phyloP scores from a whole-genome alignment of 2,888 invertebrate species.

The Diogma glabrata region DNA sequence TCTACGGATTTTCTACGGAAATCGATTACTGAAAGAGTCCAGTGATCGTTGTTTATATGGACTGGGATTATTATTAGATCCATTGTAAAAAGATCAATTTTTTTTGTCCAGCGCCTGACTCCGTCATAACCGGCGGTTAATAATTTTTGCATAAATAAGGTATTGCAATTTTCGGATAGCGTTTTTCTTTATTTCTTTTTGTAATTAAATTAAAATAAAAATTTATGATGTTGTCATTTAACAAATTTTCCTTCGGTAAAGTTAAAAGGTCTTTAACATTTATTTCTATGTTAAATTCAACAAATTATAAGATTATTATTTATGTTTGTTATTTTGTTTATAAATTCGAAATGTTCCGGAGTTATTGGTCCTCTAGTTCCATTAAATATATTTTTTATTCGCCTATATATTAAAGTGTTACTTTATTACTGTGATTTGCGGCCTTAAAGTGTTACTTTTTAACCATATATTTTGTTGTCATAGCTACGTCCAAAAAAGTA shows the following conservation, averaged over 20 bases:
- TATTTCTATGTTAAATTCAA: no score
- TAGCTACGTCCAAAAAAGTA: no score
- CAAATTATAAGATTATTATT: no score
- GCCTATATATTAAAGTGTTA: no score
- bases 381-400: no score
- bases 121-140: neutral
- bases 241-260: neutral
- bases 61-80: neutral
- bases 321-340: no score
- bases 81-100: neutral
- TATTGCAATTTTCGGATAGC: neutral
- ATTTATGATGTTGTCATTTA: constrained; percentile 11
- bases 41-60: neutral
- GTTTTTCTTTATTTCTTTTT: neutral
- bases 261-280: no score
- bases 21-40: neutral
- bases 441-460: no score
- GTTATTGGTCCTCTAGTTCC: no score
- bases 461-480: no score
- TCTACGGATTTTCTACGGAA: neutral
- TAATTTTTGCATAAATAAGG: neutral
- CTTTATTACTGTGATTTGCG: no score
- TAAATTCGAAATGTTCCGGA: no score
- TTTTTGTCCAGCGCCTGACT: neutral
- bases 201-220: constrained; percentile 6